Percentiles rank a stretch among this genome's conserved stretches.
Conservation (phyloP, 2,797 vertebrate species). For the Siniperca scherzeri region DNA sequence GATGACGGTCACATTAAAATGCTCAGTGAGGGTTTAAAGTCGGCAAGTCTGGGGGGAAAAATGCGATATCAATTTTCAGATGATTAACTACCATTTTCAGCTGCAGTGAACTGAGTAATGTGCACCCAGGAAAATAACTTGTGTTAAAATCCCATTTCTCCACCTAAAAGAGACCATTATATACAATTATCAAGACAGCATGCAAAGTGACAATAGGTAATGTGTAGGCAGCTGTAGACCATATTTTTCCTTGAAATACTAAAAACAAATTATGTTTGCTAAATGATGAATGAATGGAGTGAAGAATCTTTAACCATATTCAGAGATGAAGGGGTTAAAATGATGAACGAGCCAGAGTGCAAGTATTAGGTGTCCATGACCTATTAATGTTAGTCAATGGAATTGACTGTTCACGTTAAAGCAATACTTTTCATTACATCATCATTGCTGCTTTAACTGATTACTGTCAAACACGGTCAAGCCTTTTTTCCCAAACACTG, state of each 20-base stretch:
- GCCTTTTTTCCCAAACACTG: constrained; percentile 33
- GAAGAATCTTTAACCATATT: background rate
- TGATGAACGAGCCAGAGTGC: constrained; percentile 28
- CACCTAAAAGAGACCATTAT: constrained; percentile 16
- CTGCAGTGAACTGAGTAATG: constrained; percentile 53
- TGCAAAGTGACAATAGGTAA: constrained; percentile 13
- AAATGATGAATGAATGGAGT: constrained; percentile 5
- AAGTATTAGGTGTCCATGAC: constrained; percentile 50
- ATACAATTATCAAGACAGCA: constrained; percentile 18
- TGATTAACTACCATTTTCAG: constrained; percentile 65
- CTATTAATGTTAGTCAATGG: constrained; percentile 60
- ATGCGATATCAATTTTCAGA: constrained; percentile 61
- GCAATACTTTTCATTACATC: constrained; percentile 59
- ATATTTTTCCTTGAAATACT: background rate
- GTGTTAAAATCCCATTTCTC: constrained; percentile 22
- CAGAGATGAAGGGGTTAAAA: constrained; percentile 39
- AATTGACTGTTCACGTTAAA: constrained; percentile 51
- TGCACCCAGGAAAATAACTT: constrained; percentile 11
- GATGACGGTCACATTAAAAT: constrained; percentile 50
- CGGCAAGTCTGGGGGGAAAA: background rate
- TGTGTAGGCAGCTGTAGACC: background rate
- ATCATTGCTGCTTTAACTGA: constrained; percentile 68
- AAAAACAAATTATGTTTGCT: background rate
- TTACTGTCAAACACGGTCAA: constrained; percentile 64
- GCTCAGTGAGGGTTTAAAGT: constrained; percentile 50